Conservation (phyloP, 2,888 invertebrate species). For the Hylaea fasciaria region DNA sequence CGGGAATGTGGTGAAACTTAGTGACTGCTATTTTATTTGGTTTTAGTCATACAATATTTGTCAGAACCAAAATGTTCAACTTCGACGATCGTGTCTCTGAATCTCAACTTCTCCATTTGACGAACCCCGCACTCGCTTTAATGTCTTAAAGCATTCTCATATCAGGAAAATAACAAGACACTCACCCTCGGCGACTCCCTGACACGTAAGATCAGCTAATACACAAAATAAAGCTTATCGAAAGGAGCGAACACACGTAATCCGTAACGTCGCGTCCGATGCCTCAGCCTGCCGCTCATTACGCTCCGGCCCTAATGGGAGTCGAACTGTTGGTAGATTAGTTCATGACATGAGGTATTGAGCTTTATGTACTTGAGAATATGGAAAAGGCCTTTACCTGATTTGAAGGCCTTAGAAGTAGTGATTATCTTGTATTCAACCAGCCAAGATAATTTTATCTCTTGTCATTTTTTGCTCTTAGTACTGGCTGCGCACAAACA, state of each 20-base stretch:
- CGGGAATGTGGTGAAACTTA: conserved; percentile 7
- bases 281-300: conserved; percentile 51
- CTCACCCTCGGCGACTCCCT: conserved; percentile 28
- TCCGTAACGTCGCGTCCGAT: conserved; percentile 60
- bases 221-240: conserved; percentile 66
- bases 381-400: not conserved
- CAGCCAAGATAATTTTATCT: too few relatives aligned
- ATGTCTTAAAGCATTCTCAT: conserved; percentile 16
- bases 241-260: conserved; percentile 61
- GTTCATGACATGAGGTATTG: conserved; percentile 26
- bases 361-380: conserved; percentile 4
- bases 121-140: not conserved
- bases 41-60: not conserved
- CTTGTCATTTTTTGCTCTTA: too few relatives aligned
- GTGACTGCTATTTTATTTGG: not conserved
- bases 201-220: conserved; percentile 50
- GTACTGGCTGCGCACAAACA: too few relatives aligned
- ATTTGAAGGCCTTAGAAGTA: too few relatives aligned
- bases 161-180: conserved; percentile 35
- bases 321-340: conserved; percentile 38
- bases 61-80: not conserved
- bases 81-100: conserved; percentile 1
- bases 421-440: too few relatives aligned
- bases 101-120: conserved; percentile 2
- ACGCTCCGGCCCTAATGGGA: conserved; percentile 60